phyloP scores from a whole-genome alignment of 1,140 invertebrate genomes.

The Bombus vancouverensis region DNA sequence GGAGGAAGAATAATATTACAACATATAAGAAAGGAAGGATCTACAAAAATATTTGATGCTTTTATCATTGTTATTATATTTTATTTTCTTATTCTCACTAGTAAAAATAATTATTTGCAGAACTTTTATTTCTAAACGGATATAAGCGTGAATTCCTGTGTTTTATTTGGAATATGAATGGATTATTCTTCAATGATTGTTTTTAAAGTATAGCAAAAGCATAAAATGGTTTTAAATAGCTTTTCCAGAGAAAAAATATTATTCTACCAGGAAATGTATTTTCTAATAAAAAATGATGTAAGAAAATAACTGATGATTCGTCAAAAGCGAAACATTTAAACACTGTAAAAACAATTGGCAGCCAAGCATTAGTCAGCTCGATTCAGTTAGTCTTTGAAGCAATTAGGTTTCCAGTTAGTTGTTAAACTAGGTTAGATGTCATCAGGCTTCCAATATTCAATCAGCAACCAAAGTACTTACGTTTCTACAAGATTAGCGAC shows the following conservation, averaged over 20 bases:
- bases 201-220: no score
- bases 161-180: no score
- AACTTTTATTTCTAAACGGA: not conserved
- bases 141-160: no score
- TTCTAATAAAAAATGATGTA: not conserved
- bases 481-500: conserved; percentile 5
- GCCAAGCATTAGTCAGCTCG: not conserved
- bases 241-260: no score
- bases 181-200: no score
- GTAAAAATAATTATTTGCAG: not conserved
- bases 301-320: no score
- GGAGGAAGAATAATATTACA: no score
- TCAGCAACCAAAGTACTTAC: conserved; percentile 2
- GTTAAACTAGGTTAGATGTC: conserved; percentile 24
- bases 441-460: conserved; percentile 26
- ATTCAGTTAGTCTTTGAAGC: conserved; percentile 16
- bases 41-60: no score
- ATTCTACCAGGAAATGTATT: not conserved
- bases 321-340: not conserved
- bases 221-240: no score
- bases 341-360: not conserved
- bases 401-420: conserved; percentile 22
- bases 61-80: not conserved
- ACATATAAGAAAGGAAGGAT: no score
- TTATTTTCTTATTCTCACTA: not conserved